These are phyloP conservation scores for Trachythela sp. DNA, from an alignment of 64 coral and sea anemone species.

Conservation along the genomic window DNA sequence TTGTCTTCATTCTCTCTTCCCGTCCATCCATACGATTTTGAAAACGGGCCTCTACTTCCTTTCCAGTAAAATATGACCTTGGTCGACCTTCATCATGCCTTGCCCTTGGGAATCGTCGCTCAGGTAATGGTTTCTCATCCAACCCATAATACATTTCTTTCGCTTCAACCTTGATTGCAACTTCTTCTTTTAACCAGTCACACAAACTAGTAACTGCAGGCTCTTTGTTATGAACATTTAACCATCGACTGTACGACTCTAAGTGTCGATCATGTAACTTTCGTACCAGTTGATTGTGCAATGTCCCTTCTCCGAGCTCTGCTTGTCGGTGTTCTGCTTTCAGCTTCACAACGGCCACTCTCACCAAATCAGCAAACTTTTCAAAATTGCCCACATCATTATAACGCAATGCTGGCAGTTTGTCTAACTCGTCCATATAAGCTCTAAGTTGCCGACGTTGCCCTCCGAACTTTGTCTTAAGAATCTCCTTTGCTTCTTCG, in stretches of 20 bases:
- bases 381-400: too few species aligned
- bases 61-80: background rate
- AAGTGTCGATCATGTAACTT: slow-evolving; percentile 38
- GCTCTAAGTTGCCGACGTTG: slow-evolving; percentile 6
- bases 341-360: slow-evolving; percentile 33
- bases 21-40: too few species aligned
- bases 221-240: background rate
- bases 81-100: too few species aligned
- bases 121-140: background rate
- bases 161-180: slow-evolving; percentile 1
- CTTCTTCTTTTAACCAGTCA: slow-evolving; percentile 41
- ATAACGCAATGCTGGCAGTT: slow-evolving; percentile 14
- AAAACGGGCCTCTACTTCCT: background rate
- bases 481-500: slow-evolving; percentile 50
- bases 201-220: background rate
- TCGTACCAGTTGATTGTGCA: slow-evolving; percentile 25
- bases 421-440: slow-evolving; percentile 41
- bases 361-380: slow-evolving; percentile 47
- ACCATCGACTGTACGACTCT: slow-evolving; percentile 33
- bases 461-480: slow-evolving; percentile 29
- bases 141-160: slow-evolving; percentile 39
- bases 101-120: too few species aligned
- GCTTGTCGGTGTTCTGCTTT: slow-evolving; percentile 17
- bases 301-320: slow-evolving; percentile 47
- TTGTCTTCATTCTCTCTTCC: background rate